Base-by-base conservation (phyloP, 92 coral and sea anemone species). In the Bergia puertoricense region DNA sequence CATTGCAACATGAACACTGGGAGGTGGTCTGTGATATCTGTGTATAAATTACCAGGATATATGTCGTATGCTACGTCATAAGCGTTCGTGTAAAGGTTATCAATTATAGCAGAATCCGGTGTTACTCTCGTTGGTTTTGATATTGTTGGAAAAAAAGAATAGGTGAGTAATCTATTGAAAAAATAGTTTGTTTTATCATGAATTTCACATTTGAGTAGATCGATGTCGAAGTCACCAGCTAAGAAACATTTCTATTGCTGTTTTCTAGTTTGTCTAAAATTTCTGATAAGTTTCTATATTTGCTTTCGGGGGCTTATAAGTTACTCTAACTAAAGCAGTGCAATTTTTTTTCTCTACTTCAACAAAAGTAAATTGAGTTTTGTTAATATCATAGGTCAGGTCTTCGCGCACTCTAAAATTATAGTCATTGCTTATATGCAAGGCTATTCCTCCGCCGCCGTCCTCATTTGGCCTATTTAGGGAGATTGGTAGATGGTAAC, bases 401-500 rank as follows among this genome's bases (percentile, higher is more conserved):
- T 80, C 86, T 16, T 88, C 86, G 71, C 69, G 80, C 45, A 69
- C 23, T 37, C 38, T 88, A 72, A 80, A 80, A 48, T 66, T 88
- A n/a, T 23, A 88, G 40, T 45, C 71, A 1, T 88, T 80, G 62
- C 77, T 80, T 30, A 44, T 80, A 50, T 80, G 67, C 18, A 88
- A 71, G 3, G 80, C 90, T 54, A 72, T 50, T 3, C 90, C 86
- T 45, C 90, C 76, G 74, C 86, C 79, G 57, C 90, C 86, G 77
- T 80, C 86, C 2, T 79, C 86, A 13, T 88, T 80, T 6, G 86
- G 90, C 51, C 86, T 80, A 69, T 88, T 88, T 67, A 88, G 5
- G 18, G 67, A 42, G 15, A 88, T 48, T 18, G 86, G 86, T 50
- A 39, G 18, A 71, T 88, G 79, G 45, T 88, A 80, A 48, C 80